Evolutionary conservation across 2,113 vertebrate species (phyloP).

Genomic region (human (Homo sapiens)): DNA sequence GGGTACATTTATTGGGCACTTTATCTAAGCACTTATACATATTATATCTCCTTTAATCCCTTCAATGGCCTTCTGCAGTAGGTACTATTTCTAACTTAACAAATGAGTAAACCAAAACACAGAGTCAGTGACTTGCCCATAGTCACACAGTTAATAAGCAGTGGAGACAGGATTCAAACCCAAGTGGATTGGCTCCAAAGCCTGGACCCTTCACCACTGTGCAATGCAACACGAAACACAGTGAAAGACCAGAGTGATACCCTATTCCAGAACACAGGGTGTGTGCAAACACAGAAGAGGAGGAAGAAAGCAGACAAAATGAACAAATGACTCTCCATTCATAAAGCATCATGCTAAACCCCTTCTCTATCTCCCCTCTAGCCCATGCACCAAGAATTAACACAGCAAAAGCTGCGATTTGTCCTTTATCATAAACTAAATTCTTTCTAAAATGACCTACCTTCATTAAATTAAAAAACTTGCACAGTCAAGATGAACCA

Average conservation of each 20-base stretch:
- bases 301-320: constrained; percentile 13
- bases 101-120: constrained; percentile 18
- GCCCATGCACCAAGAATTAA: background rate
- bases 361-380: background rate
- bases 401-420: background rate
- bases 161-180: background rate
- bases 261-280: background rate
- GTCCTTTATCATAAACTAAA: constrained; percentile 31
- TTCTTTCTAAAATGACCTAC: constrained; percentile 17
- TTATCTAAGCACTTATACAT: background rate
- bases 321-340: background rate
- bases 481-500: background rate
- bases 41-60: constrained; percentile 32
- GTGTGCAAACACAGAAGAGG: background rate
- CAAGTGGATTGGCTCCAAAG: background rate
- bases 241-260: background rate
- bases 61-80: background rate
- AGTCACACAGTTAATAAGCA: constrained; percentile 17
- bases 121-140: background rate
- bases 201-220: background rate
- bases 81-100: background rate
- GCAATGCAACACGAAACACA: background rate
- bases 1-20: background rate
- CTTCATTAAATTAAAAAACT: background rate
- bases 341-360: background rate